Base-by-base conservation (phyloP, 2,797 vertebrate genomes). In the Margarornis squamiger region DNA sequence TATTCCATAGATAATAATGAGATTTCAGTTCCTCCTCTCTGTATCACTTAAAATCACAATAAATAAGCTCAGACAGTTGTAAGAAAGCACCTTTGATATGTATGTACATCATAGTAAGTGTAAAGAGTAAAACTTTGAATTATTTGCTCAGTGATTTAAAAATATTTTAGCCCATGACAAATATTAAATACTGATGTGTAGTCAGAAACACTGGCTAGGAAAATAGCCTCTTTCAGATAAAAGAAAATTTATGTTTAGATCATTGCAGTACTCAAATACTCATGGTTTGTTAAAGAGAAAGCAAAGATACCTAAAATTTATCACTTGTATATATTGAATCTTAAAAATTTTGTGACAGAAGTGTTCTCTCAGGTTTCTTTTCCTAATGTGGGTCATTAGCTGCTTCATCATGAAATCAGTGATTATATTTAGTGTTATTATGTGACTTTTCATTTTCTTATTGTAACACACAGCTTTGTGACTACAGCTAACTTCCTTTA, bases 41-140 rank as follows among this genome's bases (percentile, higher is more conserved):
- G 57, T 92, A 70, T 95, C 81, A 91, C 49, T 92, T 96, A 94
- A 94, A 91, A 96, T 67, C 75, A 85, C 46, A 73, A n/a, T 75
- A 88, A 96, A 92, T 92, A 74, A 83, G 59, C 21, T 92, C 76
- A 76, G 79, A 39, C 13, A 88, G 57, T 41, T 84, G 39, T 77
- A 81, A 77, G 26, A 52, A 84, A 92, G 16, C 36, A 54, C 14
- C 55, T 95, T 88, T 74, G 77, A 76, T 90, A 81, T 78, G 32
- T 90, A 81, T 76, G 32, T 70, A 38, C 48, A 29, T 70, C 66
- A 41, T 51, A 68, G 16, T 73, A 77, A 66, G 8, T 79, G 41
- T 74, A 84, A 90, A 90, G 79, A 84, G 11, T 45, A 61, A 90
- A 87, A n/a, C 55, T 76, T 87, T 38, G 36, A 92, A 76, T 89